phyloP scores from a whole-genome alignment of 2,888 invertebrate genomes.

The Morpho deidamia region DNA sequence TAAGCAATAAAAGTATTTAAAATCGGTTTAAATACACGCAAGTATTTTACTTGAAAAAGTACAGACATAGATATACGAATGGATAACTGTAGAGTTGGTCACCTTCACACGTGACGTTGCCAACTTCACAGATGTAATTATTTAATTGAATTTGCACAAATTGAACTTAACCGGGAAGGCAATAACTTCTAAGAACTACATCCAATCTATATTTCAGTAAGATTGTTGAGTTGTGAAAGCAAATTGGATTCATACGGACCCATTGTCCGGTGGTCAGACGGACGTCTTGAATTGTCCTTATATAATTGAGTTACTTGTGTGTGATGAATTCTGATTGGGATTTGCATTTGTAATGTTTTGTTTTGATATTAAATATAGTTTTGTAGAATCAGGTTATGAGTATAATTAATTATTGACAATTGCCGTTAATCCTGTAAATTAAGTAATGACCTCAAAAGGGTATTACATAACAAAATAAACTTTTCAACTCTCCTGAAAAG shows the following conservation, averaged over 20 bases:
- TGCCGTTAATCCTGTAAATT: too few species aligned
- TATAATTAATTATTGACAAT: too few species aligned
- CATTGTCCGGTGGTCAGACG: slow-evolving; percentile 28
- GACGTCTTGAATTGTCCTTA: slow-evolving; percentile 30
- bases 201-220: slow-evolving; percentile 20
- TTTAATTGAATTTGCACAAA: slow-evolving; percentile 4
- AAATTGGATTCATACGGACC: slow-evolving; percentile 35
- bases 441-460: too few species aligned
- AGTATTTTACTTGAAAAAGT: too few species aligned
- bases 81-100: too few species aligned
- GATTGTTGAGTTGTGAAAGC: slow-evolving; percentile 23
- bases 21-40: too few species aligned
- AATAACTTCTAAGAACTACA: slow-evolving; percentile 6
- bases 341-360: slow-evolving; percentile 27
- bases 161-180: slow-evolving; percentile 2
- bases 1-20: too few species aligned
- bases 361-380: background rate
- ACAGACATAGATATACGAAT: too few species aligned
- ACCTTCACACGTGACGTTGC: too few species aligned
- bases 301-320: slow-evolving; percentile 34
- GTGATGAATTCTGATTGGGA: slow-evolving; percentile 33
- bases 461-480: too few species aligned
- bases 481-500: too few species aligned
- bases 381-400: background rate
- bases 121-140: too few species aligned